A percentile compares a stretch with the other conserved stretches of the same genome.
phyloP scores from a whole-genome alignment of 2,888 invertebrate species.

The Antheraea yamamai region DNA sequence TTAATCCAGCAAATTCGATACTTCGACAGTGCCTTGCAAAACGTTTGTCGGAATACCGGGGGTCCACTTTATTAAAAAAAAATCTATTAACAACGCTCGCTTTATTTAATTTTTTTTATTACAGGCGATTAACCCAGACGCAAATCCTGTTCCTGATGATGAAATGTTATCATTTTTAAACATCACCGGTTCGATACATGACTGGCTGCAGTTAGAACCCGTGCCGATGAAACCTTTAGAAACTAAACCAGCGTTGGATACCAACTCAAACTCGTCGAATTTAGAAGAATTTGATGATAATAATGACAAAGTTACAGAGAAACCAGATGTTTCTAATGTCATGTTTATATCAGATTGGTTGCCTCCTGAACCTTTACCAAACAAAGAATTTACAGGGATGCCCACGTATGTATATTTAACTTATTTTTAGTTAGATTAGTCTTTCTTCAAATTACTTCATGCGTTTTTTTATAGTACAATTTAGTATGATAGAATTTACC shows the following conservation, averaged over 20 bases:
- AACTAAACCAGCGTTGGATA: conserved; percentile 32
- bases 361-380: conserved; percentile 75
- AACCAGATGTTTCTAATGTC: conserved; percentile 40
- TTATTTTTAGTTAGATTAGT: conserved; percentile 19
- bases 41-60: no score
- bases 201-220: conserved; percentile 69
- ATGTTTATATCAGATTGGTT: conserved; percentile 82
- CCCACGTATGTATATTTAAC: conserved; percentile 81
- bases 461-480: background rate
- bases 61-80: no score
- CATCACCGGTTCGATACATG: conserved; percentile 61
- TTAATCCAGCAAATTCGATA: no score
- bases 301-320: conserved; percentile 30
- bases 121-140: conserved; percentile 11
- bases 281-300: conserved; percentile 26
- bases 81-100: background rate
- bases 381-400: conserved; percentile 80
- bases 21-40: no score
- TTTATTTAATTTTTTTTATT: conserved; percentile 9
- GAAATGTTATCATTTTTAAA: conserved; percentile 64
- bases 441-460: background rate
- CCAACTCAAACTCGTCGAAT: conserved; percentile 35
- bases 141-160: conserved; percentile 36
- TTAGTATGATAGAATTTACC: background rate
- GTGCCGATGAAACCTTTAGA: conserved; percentile 50